Evolutionary conservation across 2,888 invertebrate genomes (phyloP).

Genomic region (Drosophila nr. fundita): DNA sequence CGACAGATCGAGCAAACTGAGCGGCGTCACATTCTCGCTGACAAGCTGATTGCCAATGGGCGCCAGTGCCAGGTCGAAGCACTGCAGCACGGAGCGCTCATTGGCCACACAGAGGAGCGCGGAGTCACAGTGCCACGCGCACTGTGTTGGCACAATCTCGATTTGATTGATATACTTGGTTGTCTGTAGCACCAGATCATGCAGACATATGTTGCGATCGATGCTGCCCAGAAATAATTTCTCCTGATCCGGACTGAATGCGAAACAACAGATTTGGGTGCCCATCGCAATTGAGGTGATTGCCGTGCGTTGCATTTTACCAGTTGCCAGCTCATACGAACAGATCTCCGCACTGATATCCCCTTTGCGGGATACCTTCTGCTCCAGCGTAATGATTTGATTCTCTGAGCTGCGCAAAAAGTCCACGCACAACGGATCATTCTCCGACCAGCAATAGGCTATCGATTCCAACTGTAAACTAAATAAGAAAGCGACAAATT

Average conservation of each 20-base stretch:
- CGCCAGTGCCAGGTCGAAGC: slow-evolving; percentile 90
- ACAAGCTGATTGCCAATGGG: slow-evolving; percentile 89
- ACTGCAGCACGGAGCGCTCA: slow-evolving; percentile 90
- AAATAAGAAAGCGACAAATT: slow-evolving; percentile 48
- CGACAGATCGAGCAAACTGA: slow-evolving; percentile 88
- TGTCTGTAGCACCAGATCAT: slow-evolving; percentile 90
- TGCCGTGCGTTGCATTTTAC: slow-evolving; percentile 88
- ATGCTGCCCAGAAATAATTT: slow-evolving; percentile 93
- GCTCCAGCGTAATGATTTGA: slow-evolving; percentile 92
- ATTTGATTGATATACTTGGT: slow-evolving; percentile 90
- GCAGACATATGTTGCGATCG: slow-evolving; percentile 92
- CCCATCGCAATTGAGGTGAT: slow-evolving; percentile 90
- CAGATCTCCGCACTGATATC: slow-evolving; percentile 91
- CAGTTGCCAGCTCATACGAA: slow-evolving; percentile 86
- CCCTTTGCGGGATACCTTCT: slow-evolving; percentile 90
- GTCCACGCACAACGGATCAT: slow-evolving; percentile 93
- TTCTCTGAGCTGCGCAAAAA: slow-evolving; percentile 90
- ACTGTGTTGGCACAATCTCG: slow-evolving; percentile 90
- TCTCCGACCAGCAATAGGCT: slow-evolving; percentile 94
- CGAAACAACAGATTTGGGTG: slow-evolving; percentile 89
- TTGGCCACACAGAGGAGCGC: slow-evolving; percentile 89
- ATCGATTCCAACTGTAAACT: slow-evolving; percentile 90
- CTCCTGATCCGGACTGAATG: slow-evolving; percentile 90
- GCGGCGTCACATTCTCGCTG: slow-evolving; percentile 88
- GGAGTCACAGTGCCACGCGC: slow-evolving; percentile 90